Conservation (phyloP, 2,113 vertebrate genomes). For the Leucopsar rothschildi region DNA sequence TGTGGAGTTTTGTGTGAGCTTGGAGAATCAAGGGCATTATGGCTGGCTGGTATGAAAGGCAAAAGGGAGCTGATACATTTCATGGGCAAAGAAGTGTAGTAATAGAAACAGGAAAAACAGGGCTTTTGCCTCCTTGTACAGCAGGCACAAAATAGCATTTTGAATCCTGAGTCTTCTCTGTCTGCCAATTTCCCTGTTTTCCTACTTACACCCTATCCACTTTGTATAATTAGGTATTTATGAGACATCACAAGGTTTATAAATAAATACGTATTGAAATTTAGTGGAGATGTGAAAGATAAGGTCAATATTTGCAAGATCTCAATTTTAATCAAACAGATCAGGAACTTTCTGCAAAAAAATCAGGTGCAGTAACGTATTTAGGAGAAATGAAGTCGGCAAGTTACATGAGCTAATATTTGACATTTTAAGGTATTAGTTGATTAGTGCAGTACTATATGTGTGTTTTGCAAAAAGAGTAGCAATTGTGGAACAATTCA, state of each 20-base stretch:
- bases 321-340: not conserved
- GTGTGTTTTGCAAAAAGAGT: not conserved
- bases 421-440: not conserved
- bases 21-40: not conserved
- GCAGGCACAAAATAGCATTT: not conserved
- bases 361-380: fast-evolving
- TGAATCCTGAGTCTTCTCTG: not conserved
- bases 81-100: not conserved
- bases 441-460: not conserved
- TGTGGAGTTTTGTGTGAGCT: not conserved
- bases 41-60: not conserved
- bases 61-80: not conserved
- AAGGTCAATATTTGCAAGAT: not conserved
- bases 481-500: not conserved
- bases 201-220: not conserved
- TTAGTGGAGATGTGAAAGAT: not conserved
- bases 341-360: not conserved
- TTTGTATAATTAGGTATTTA: not conserved
- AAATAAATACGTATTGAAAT: not conserved
- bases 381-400: not conserved
- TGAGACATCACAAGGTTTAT: not conserved
- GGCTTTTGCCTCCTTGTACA: not conserved
- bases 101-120: not conserved
- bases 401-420: not conserved
- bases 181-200: not conserved